Base-by-base conservation (phyloP, 2,888 invertebrate species). In the Frankliniella fusca region DNA sequence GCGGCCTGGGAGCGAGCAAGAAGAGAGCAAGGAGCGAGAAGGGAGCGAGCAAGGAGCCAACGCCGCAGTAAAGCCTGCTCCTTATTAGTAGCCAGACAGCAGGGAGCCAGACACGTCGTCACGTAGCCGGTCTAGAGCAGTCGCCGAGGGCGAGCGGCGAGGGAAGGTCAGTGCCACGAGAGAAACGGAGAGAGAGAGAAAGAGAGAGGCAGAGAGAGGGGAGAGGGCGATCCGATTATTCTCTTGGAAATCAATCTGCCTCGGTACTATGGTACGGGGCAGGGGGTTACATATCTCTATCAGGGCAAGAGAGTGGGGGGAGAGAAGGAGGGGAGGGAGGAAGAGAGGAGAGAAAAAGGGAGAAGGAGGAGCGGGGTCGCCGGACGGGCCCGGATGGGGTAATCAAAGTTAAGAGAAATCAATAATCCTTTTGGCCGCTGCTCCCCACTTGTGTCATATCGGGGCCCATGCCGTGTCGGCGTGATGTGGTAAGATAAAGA, bases 251-350 rank as follows among this genome's bases (percentile, higher is more conserved):
- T 54, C 54, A 54, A 54, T 54, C 54, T 20, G 54, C 7, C 54
- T 54, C 54, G 54, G 18, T 54, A 20, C 18, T 15, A 15, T 54
- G 15, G 5, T 5, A 54, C 54, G 54, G 54, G 11, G 54, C 54
- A 54, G 11, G 80, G 80, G 81, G 81, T 81, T 76, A 81, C 83
- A 80, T 80, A 82, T 80, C 81, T 28, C 83, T 83, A 80, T 81
- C 80, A 81, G 83, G 82, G 70, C 38, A 81, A 82, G 81, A 83
- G 84, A 83, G 83, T n/a, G 84, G 81, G 81, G 84, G 83, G 80
- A 84, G 84, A 84, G 84, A 84, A 82, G 84, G 83, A 83, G 83
- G 83, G 84, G 82, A 84, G 83, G 84, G 82, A 84, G 82, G 38
- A 61, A 27, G n/a, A 80, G 81, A 27, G 80, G 28, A 27, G n/a